These are phyloP conservation scores for Tetrapedia diversipes DNA, from an alignment of 2,888 invertebrate genomes.

Conservation along the genomic window DNA sequence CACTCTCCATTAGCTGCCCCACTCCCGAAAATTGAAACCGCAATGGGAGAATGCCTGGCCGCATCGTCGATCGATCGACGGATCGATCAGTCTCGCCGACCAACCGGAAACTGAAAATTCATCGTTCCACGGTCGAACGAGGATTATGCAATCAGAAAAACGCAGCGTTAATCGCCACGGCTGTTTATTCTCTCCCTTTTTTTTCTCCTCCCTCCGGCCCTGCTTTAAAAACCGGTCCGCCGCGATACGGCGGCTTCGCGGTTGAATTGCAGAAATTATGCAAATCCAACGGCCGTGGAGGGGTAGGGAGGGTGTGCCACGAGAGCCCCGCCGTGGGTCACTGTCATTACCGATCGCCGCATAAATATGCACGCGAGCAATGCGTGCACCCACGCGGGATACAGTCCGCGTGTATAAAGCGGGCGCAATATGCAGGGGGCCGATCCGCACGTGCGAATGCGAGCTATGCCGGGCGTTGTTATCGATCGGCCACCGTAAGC, in stretches of 20 bases:
- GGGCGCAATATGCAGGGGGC: conserved; percentile 36
- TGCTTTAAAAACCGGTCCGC: conserved; percentile 1
- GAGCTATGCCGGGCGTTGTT: conserved; percentile 46
- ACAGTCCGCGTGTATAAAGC: conserved; percentile 28
- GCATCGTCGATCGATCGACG: not conserved
- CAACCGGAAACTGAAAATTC: not conserved
- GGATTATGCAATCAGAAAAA: conserved; percentile 1
- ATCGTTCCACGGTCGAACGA: not conserved
- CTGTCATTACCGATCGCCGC: conserved; percentile 66
- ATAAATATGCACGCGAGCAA: conserved; percentile 48
- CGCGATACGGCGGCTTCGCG: conserved; percentile 13
- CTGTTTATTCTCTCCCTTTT: no score
- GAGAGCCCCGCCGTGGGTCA: conserved; percentile 46
- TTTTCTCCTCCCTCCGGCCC: not conserved
- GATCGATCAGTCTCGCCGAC: no score
- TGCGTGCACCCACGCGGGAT: conserved; percentile 41
- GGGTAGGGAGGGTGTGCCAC: no score
- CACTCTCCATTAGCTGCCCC: not conserved
- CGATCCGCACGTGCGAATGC: conserved; percentile 51
- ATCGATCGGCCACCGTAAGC: conserved; percentile 59
- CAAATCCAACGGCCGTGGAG: no score
- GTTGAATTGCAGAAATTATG: conserved; percentile 54
- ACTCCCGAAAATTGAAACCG: not conserved
- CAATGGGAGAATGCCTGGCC: no score
- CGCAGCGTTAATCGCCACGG: conserved; percentile 11